Conservation (phyloP, 2,797 vertebrate genomes). For the Bucorvus abyssinicus region DNA sequence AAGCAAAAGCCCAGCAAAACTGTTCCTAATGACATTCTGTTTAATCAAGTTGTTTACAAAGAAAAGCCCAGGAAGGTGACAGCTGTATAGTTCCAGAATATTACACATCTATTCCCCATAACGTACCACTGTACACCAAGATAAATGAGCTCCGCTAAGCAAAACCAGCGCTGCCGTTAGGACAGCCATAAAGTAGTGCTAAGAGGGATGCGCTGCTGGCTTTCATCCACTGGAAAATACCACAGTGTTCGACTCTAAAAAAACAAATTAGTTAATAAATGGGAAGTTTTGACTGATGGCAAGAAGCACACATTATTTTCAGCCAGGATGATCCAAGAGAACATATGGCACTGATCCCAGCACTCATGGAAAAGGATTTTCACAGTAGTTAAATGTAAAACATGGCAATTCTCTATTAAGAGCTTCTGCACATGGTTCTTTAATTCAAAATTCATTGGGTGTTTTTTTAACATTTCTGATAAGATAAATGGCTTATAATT, state of each 20-base stretch:
- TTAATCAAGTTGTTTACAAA: conserved; percentile 2
- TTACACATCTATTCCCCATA: not conserved
- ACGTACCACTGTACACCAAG: not conserved
- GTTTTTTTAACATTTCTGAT: conserved; percentile 32
- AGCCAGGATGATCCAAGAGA: not conserved
- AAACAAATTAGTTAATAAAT: conserved; percentile 25
- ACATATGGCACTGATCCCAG: conserved; percentile 32
- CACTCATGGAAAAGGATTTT: conserved; percentile 28
- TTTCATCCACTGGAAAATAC: not conserved
- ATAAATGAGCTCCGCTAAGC: not conserved
- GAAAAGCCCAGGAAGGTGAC: not conserved
- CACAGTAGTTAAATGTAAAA: conserved; percentile 54
- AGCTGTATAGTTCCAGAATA: not conserved
- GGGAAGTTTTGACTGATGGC: conserved; percentile 51
- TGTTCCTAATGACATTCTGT: not conserved
- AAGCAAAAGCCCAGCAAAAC: not conserved
- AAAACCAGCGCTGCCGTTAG: not conserved
- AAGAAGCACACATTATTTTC: conserved; percentile 30
- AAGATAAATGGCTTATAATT: conserved; percentile 9
- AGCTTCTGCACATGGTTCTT: conserved; percentile 29
- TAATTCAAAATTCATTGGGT: not conserved
- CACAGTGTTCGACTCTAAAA: not conserved
- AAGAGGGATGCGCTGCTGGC: not conserved
- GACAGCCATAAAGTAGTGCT: not conserved
- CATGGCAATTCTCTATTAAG: conserved; percentile 52